These are phyloP conservation scores for Calcarius ornatus DNA, from an alignment of 2,113 vertebrate genomes.

Conservation along the genomic window DNA sequence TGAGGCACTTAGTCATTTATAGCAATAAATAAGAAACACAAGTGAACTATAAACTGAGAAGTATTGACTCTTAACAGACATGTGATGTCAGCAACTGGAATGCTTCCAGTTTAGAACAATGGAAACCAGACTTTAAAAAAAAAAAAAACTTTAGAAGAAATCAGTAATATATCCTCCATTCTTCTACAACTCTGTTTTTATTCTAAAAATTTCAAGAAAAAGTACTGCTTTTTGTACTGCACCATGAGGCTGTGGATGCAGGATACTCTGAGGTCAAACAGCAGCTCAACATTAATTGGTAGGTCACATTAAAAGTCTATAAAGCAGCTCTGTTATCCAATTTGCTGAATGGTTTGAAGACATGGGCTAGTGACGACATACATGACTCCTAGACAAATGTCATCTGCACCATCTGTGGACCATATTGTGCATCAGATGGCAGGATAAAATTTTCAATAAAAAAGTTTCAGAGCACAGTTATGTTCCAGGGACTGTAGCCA, in stretches of 20 bases:
- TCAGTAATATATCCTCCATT: not conserved
- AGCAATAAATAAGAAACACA: not conserved
- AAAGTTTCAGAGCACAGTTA: slow-evolving; percentile 29
- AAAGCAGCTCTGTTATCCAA: not conserved
- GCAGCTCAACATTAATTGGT: not conserved
- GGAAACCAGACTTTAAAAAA: not conserved
- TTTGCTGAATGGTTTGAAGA: slow-evolving; percentile 34
- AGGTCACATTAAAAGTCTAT: not conserved
- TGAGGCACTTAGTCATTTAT: not conserved
- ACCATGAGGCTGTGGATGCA: not conserved
- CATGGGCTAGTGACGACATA: slow-evolving; percentile 19
- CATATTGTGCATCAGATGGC: slow-evolving; percentile 62
- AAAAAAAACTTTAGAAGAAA: not conserved
- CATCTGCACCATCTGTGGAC: slow-evolving; percentile 58
- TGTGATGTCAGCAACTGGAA: not conserved
- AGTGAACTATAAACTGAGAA: not conserved
- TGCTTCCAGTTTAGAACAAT: not conserved
- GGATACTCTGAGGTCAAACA: not conserved
- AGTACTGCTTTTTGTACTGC: not conserved
- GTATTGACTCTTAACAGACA: not conserved
- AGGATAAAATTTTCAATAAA: slow-evolving; percentile 41
- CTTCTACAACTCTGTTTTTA: not conserved
- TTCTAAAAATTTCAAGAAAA: not conserved
- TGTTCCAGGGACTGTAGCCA: slow-evolving; percentile 56
- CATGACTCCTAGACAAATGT: slow-evolving; percentile 59